Conservation (phyloP, 1,140 invertebrate species). For the Ruditapes philippinarum region DNA sequence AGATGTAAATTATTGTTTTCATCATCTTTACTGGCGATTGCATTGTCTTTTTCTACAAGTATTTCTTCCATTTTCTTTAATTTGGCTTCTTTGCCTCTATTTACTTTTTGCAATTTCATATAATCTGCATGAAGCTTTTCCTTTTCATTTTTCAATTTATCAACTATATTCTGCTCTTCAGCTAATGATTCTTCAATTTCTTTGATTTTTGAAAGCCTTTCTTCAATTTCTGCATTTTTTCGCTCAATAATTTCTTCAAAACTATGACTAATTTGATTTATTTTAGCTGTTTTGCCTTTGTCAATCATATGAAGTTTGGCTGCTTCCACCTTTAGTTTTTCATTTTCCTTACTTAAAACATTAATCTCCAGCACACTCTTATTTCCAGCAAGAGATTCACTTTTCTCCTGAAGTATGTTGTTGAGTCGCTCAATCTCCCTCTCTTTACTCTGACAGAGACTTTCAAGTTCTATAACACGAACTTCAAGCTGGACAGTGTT, state of each 20-base stretch:
- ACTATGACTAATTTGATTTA: constrained; percentile 54
- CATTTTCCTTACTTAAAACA: constrained; percentile 59
- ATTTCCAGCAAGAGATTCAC: background rate
- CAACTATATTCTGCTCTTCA: constrained; percentile 3
- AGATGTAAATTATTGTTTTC: constrained; percentile 39
- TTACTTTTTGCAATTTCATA: constrained; percentile 59
- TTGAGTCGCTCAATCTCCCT: constrained; percentile 45
- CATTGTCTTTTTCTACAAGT: constrained; percentile 41
- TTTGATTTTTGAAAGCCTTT: constrained; percentile 5
- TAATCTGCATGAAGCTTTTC: constrained; percentile 45
- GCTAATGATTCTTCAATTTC: constrained; percentile 28
- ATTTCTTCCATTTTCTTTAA: constrained; percentile 56
- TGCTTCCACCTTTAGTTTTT: constrained; percentile 54
- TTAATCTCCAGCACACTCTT: constrained; percentile 31
- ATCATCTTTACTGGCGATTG: constrained; percentile 31
- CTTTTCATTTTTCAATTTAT: constrained; percentile 16
- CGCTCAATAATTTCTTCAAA: constrained; percentile 18
- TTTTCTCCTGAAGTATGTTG: background rate
- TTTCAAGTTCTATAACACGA: constrained; percentile 37
- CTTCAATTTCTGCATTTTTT: constrained; percentile 49
- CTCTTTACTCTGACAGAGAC: constrained; percentile 41
- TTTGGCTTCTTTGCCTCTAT: constrained; percentile 65
- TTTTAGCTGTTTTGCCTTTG: constrained; percentile 62
- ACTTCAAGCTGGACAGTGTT: constrained; percentile 33
- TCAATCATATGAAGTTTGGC: constrained; percentile 55